Conservation (phyloP, 2,797 vertebrate genomes). For the Cephalopachus bancanus region DNA sequence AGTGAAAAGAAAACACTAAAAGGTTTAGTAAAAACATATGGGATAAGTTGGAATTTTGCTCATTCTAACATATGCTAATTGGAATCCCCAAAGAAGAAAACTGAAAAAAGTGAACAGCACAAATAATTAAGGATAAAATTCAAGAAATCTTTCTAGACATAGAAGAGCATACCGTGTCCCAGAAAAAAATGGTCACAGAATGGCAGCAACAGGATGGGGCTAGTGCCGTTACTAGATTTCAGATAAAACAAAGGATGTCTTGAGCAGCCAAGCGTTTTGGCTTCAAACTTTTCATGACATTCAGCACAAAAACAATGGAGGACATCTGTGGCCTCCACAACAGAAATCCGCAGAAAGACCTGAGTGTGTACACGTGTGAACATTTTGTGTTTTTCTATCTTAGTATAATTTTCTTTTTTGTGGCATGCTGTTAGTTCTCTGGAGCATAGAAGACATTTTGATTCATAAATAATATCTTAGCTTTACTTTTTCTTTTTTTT, state of each 20-base stretch:
- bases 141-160: not conserved
- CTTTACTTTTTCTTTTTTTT: not conserved
- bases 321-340: rapidly evolving
- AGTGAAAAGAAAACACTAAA: not conserved
- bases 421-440: not conserved
- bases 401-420: not conserved
- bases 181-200: not conserved
- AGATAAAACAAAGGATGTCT: not conserved
- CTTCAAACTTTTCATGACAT: not conserved
- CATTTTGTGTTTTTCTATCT: not conserved
- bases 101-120: not conserved
- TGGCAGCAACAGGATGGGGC: not conserved
- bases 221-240: not conserved
- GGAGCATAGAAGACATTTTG: not conserved
- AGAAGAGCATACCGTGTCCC: not conserved
- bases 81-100: not conserved
- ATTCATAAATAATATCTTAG: not conserved
- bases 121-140: not conserved
- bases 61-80: not conserved
- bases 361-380: not conserved
- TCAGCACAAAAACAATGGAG: rapidly evolving
- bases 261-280: not conserved
- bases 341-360: no score
- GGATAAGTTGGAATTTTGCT: not conserved
- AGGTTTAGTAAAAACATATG: not conserved